These are phyloP conservation scores for Tachycineta bicolor DNA, from an alignment of 2,113 vertebrate genomes.

Conservation along the genomic window DNA sequence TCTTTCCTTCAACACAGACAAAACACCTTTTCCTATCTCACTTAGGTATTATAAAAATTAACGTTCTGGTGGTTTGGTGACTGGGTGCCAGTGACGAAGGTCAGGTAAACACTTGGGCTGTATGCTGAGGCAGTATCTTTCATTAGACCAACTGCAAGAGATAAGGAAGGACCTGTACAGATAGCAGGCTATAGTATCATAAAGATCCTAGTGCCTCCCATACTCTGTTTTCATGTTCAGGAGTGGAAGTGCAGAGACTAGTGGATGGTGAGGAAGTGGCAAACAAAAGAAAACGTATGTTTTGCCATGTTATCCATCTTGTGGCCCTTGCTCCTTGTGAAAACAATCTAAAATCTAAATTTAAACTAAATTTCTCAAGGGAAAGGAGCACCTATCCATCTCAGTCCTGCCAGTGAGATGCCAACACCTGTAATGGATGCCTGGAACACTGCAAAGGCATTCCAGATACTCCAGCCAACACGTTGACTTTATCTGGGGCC, in stretches of 20 bases:
- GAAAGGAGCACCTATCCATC: not conserved
- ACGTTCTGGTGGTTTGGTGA: not conserved
- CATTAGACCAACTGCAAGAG: not conserved
- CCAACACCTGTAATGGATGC: not conserved
- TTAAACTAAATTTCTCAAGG: not conserved
- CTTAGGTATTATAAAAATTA: not conserved
- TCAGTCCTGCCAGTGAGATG: not conserved
- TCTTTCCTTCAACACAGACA: not conserved
- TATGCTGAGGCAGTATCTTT: not conserved
- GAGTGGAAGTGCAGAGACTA: not conserved
- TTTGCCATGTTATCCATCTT: not conserved
- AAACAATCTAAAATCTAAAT: not conserved
- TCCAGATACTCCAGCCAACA: not conserved
- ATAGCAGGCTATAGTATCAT: not conserved
- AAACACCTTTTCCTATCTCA: not conserved
- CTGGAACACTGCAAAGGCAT: not conserved
- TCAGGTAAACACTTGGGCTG: not conserved
- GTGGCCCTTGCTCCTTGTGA: not conserved
- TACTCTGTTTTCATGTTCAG: not conserved
- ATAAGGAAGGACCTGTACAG: conserved; percentile 8
- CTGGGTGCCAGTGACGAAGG: not conserved
- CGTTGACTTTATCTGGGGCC: not conserved
- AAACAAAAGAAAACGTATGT: not conserved
- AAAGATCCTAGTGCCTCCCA: not conserved
- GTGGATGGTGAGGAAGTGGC: not conserved